Conservation (phyloP, 2,797 vertebrate genomes). For the Etheostoma nigrum region DNA sequence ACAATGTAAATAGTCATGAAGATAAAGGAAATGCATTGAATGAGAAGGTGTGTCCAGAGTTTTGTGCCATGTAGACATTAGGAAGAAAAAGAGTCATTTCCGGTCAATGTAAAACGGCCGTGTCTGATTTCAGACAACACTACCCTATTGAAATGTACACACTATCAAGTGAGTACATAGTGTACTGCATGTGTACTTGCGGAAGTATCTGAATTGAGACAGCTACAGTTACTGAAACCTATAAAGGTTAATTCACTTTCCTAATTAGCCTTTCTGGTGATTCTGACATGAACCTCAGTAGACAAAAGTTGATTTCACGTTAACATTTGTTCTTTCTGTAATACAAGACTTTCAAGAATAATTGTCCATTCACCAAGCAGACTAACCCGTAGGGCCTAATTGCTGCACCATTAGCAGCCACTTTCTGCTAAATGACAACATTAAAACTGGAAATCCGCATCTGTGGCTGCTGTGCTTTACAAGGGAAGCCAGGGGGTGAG, state of each 20-base stretch:
- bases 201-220: no score
- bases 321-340: conserved; percentile 27
- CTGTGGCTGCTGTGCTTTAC: background rate
- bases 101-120: no score
- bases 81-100: no score
- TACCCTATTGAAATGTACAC: no score
- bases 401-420: conserved; percentile 17
- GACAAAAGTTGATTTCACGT: background rate
- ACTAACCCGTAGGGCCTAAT: conserved; percentile 34
- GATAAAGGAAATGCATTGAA: no score
- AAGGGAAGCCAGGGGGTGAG: background rate
- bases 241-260: background rate
- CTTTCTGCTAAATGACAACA: conserved; percentile 1
- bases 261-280: background rate
- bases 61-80: no score
- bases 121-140: no score
- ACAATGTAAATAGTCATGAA: no score
- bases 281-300: background rate
- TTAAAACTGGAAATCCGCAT: conserved; percentile 13
- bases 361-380: conserved; percentile 2
- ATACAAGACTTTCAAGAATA: conserved; percentile 7
- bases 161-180: no score
- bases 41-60: no score
- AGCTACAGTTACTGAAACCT: background rate
- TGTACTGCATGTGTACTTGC: no score